Evolutionary conservation across 1,140 invertebrate species (phyloP).

Genomic region (Zophobas atratus): DNA sequence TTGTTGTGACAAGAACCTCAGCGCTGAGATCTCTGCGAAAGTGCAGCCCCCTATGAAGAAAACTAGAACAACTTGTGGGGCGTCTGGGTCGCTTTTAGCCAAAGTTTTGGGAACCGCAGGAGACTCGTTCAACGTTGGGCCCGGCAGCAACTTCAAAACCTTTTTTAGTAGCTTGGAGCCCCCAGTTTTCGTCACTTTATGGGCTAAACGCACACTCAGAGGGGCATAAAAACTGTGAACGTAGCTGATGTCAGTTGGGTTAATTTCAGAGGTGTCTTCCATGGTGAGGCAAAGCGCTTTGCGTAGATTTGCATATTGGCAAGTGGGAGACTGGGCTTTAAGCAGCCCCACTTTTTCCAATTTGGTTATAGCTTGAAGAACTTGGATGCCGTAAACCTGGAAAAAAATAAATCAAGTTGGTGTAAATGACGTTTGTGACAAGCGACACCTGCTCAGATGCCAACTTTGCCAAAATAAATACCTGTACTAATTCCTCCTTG

Average conservation of each 20-base stretch:
- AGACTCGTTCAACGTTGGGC: conserved; percentile 73
- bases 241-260: conserved; percentile 92
- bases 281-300: conserved; percentile 83
- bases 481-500: conserved; percentile 90
- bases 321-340: conserved; percentile 77
- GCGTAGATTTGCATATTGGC: conserved; percentile 76
- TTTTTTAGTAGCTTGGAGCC: conserved; percentile 82
- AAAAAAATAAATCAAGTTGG: not conserved
- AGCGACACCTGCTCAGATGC: too few species aligned
- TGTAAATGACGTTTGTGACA: too few species aligned
- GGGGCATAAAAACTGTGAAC: conserved; percentile 96
- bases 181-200: conserved; percentile 87
- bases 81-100: conserved; percentile 71
- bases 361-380: conserved; percentile 87
- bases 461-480: too few species aligned
- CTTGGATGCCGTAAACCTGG: conserved; percentile 89
- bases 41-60: conserved; percentile 98
- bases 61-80: conserved; percentile 87
- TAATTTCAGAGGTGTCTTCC: conserved; percentile 88
- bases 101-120: conserved; percentile 52
- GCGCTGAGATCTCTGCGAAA: conserved; percentile 94
- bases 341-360: conserved; percentile 91
- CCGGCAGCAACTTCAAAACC: conserved; percentile 73
- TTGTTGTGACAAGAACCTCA: conserved; percentile 92
- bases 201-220: conserved; percentile 89